Conservation (phyloP, 2,888 invertebrate species). For the Urechis unicinctus region DNA sequence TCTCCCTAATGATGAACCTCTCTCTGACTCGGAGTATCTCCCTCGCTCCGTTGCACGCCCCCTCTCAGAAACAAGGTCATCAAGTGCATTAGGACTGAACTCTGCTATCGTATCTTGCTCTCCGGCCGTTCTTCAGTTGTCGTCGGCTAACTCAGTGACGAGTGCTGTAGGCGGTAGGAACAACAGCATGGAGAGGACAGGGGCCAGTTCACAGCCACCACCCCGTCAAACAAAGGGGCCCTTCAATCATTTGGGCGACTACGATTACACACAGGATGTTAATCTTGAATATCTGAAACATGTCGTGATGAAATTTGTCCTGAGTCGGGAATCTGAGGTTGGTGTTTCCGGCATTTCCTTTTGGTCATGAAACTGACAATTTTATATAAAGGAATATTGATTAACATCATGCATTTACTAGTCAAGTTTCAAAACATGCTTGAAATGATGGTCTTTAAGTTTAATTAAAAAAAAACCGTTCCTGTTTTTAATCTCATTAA, state of each 20-base stretch:
- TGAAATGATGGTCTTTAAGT: too few relatives aligned
- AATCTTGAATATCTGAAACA: constrained; percentile 85
- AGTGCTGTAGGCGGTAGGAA: neutral
- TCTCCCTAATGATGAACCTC: constrained; percentile 46
- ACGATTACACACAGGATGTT: constrained; percentile 54
- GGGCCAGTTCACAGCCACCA: too few relatives aligned
- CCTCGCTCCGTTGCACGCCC: neutral
- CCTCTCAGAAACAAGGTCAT: neutral
- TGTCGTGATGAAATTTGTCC: constrained; percentile 83
- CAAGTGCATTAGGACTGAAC: neutral
- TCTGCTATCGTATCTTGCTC: neutral
- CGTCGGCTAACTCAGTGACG: neutral
- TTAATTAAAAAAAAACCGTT: too few relatives aligned
- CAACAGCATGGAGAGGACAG: too few relatives aligned
- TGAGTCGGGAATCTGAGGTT: constrained; percentile 73
- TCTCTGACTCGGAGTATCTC: neutral
- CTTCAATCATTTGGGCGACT: neutral
- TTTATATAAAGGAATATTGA: too few relatives aligned
- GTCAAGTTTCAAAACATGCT: too few relatives aligned
- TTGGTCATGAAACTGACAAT: too few relatives aligned
- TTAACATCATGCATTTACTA: too few relatives aligned
- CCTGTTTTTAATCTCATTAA: too few relatives aligned
- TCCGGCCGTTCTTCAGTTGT: neutral
- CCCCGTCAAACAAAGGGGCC: too few relatives aligned
- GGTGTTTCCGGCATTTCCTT: neutral